phyloP scores from a whole-genome alignment of 2,888 invertebrate genomes.

The Vanessa cardui region DNA sequence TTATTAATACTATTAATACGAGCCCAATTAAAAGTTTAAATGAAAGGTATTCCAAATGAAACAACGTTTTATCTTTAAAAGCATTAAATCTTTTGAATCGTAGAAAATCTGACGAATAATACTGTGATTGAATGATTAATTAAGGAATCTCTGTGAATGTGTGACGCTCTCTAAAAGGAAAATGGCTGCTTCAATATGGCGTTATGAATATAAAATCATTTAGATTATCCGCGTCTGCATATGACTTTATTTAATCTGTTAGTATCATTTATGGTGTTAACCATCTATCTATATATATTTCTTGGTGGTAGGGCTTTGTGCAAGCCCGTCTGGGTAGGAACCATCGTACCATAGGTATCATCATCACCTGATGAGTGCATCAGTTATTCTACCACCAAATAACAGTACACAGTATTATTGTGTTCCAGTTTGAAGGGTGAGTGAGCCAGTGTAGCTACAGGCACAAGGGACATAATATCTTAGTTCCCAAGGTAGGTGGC shows the following conservation, averaged over 20 bases:
- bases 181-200: slow-evolving; percentile 9
- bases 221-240: not conserved
- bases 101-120: slow-evolving; percentile 67
- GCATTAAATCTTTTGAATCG: slow-evolving; percentile 61
- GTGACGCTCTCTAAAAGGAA: slow-evolving; percentile 13
- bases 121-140: slow-evolving; percentile 71
- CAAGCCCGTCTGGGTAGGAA: too few relatives aligned
- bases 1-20: not conserved
- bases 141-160: slow-evolving; percentile 47
- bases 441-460: too few relatives aligned
- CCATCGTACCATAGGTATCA: too few relatives aligned
- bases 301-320: too few relatives aligned
- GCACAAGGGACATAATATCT: too few relatives aligned
- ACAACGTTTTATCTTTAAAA: slow-evolving; percentile 56
- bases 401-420: too few relatives aligned
- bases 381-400: too few relatives aligned
- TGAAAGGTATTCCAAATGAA: slow-evolving; percentile 51
- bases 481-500: too few relatives aligned
- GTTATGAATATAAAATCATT: slow-evolving; percentile 22
- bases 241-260: not conserved
- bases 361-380: too few relatives aligned
- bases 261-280: not conserved
- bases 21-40: not conserved
- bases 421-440: too few relatives aligned
- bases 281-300: too few relatives aligned